Conservation (phyloP, 2,888 invertebrate genomes). For the Drosophila setosimentum region DNA sequence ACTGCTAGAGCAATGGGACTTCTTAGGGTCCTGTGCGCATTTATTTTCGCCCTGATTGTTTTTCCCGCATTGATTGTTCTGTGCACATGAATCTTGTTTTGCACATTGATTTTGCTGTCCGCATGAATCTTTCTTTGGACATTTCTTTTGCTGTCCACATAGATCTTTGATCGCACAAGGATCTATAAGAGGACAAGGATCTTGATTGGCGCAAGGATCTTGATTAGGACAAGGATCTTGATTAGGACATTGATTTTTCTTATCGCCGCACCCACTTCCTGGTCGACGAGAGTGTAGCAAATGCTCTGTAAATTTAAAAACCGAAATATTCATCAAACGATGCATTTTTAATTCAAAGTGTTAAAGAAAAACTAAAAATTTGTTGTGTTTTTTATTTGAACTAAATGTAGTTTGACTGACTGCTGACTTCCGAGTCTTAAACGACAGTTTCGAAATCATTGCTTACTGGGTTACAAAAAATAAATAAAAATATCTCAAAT, state of each 20-base stretch:
- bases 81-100: background rate
- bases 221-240: background rate
- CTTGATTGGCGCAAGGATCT: background rate
- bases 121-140: background rate
- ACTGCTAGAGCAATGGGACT: background rate
- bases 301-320: conserved; percentile 16
- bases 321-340: conserved; percentile 18
- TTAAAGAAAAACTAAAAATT: background rate
- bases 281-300: background rate
- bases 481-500: background rate
- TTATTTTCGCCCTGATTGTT: background rate
- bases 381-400: background rate
- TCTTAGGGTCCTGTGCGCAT: background rate
- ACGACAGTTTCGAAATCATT: background rate
- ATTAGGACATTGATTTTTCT: conserved; percentile 9
- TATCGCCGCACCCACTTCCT: background rate
- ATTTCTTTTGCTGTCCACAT: conserved; percentile 7
- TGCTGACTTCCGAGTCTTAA: background rate
- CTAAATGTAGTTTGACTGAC: background rate
- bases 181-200: background rate
- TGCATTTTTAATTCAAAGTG: conserved; percentile 24
- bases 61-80: background rate
- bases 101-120: background rate
- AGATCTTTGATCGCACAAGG: background rate
- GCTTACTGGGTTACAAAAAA: background rate